A percentile compares a stretch with the other conserved stretches of the same genome.
Conservation (phyloP, 1,140 invertebrate genomes). For the Helicoverpa armigera region DNA sequence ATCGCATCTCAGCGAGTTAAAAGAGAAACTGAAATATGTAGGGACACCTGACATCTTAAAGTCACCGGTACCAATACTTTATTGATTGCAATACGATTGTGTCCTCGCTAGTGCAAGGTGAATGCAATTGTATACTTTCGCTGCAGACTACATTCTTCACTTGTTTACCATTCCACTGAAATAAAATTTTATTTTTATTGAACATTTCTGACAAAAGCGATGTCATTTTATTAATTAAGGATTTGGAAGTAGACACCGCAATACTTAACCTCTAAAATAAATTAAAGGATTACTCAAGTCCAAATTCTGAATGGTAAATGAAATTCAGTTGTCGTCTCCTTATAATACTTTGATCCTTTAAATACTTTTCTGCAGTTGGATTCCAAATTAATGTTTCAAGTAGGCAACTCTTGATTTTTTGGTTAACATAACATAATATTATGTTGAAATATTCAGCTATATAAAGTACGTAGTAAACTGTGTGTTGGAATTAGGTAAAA, state of each 20-base stretch:
- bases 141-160: not conserved
- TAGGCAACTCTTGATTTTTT: not conserved
- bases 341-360: constrained; percentile 43
- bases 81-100: constrained; percentile 18
- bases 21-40: constrained; percentile 11
- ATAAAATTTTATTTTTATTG: not conserved
- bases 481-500: no score
- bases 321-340: constrained; percentile 23
- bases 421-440: not conserved
- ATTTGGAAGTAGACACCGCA: not conserved
- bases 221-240: no score
- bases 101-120: not conserved
- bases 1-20: not conserved
- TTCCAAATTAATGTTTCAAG: not conserved
- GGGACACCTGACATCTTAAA: constrained; percentile 25
- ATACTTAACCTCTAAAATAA: constrained; percentile 35
- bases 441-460: not conserved
- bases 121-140: constrained; percentile 14
- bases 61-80: constrained; percentile 6
- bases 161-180: not conserved
- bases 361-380: constrained; percentile 13
- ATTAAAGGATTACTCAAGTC: constrained; percentile 45
- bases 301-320: constrained; percentile 23
- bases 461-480: not conserved
- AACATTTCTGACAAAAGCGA: not conserved